These are phyloP conservation scores for Celastrina argiolus DNA, from an alignment of 2,888 invertebrate genomes.

Conservation along the genomic window DNA sequence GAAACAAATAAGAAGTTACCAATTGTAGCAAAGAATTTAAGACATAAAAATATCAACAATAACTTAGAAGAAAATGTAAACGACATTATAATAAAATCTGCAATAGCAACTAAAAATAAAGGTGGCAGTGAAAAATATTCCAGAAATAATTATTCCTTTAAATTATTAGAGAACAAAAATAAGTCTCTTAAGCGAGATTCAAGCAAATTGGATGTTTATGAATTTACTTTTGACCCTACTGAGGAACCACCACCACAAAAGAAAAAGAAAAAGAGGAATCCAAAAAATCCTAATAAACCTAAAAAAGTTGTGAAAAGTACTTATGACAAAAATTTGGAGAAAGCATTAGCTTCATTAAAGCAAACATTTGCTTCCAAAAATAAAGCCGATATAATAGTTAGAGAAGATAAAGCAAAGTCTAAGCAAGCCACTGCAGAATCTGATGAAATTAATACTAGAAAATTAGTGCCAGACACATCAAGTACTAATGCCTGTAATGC, in stretches of 20 bases:
- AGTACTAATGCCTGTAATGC: background rate
- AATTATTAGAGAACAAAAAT: conserved; percentile 49
- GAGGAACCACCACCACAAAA: conserved; percentile 67
- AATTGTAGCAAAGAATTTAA: background rate
- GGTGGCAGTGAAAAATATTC: conserved; percentile 26
- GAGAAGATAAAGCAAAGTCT: conserved; percentile 12
- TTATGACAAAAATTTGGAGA: conserved; percentile 61
- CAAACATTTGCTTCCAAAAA: conserved; percentile 41
- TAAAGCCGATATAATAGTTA: conserved; percentile 28
- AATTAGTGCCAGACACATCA: background rate
- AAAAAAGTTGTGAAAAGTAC: conserved; percentile 50
- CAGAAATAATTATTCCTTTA: conserved; percentile 46
- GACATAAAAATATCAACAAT: background rate
- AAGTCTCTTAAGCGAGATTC: conserved; percentile 39
- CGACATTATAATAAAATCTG: background rate
- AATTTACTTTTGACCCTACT: conserved; percentile 68
- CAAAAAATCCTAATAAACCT: conserved; percentile 49
- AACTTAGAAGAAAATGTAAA: background rate
- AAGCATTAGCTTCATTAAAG: conserved; percentile 54
- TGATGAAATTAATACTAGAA: background rate
- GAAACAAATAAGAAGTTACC: background rate
- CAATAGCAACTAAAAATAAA: conserved; percentile 22
- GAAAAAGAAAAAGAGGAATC: conserved; percentile 51
- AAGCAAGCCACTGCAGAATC: background rate
- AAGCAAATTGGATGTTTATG: conserved; percentile 59